A percentile compares a stretch with the other conserved stretches of the same genome.
Conservation (phyloP, 2,888 invertebrate genomes). For the Noctua fimbriata region DNA sequence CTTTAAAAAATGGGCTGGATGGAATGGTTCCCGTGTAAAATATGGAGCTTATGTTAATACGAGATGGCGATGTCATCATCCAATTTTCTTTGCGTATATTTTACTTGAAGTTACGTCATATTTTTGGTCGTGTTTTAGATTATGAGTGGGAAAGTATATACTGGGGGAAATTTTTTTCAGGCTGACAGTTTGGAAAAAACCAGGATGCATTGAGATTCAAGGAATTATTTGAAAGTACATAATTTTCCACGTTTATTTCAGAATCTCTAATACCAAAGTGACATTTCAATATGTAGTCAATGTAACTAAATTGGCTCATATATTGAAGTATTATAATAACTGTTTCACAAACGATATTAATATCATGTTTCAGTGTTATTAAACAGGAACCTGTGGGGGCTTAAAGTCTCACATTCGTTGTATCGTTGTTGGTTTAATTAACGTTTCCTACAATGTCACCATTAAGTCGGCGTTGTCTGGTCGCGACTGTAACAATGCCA, state of each 20-base stretch:
- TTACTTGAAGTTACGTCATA: constrained; percentile 27
- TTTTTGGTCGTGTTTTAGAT: constrained; percentile 35
- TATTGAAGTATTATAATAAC: not conserved
- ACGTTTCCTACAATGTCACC: constrained; percentile 87
- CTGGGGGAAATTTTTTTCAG: not conserved
- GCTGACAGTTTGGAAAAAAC: not conserved
- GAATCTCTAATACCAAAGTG: not conserved
- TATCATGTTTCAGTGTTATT: constrained; percentile 69
- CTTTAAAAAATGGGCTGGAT: constrained; percentile 56
- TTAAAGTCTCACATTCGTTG: constrained; percentile 80
- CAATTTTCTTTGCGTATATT: constrained; percentile 54
- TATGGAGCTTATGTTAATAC: constrained; percentile 45
- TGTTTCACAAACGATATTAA: constrained; percentile 59
- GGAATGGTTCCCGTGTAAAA: constrained; percentile 33
- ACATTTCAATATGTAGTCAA: not conserved
- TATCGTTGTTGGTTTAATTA: constrained; percentile 86
- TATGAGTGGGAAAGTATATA: constrained; percentile 5
- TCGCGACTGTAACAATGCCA: constrained; percentile 77
- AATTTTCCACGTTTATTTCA: not conserved
- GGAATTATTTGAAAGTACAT: not conserved
- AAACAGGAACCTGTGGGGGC: constrained; percentile 70
- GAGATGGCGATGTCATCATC: constrained; percentile 54
- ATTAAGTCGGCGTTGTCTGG: constrained; percentile 83
- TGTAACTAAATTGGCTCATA: constrained; percentile 13
- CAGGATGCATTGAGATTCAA: not conserved